Conservation (phyloP, 2,113 vertebrate genomes). For the Daboia siamensis region DNA sequence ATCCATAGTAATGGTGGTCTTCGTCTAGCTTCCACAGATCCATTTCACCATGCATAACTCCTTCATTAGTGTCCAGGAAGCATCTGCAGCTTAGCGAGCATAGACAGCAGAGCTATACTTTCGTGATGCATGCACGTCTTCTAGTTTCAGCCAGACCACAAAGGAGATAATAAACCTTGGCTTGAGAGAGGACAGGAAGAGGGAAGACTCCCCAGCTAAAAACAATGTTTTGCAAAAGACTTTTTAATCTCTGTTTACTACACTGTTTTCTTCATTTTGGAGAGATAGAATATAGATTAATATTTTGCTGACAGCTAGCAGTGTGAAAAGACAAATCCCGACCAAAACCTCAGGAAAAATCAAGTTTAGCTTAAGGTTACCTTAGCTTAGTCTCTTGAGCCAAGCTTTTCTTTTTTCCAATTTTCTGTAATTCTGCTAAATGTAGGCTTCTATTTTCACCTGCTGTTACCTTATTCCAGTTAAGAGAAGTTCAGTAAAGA, state of each 20-base stretch:
- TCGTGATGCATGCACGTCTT: too few species aligned
- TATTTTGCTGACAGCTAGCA: neutral
- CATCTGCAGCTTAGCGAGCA: neutral
- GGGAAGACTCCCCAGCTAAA: neutral
- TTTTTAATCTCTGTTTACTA: neutral
- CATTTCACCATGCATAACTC: neutral
- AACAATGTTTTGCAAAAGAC: neutral
- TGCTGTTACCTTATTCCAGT: neutral
- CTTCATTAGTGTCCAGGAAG: neutral
- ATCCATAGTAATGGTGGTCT: neutral
- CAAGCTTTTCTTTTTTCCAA: neutral
- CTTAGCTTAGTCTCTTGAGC: neutral
- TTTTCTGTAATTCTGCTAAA: constrained; percentile 4
- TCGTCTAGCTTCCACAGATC: neutral
- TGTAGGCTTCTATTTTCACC: neutral
- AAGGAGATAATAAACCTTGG: neutral
- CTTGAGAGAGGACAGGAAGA: neutral
- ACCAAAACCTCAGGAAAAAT: neutral
- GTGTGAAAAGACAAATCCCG: neutral
- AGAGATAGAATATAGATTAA: neutral
- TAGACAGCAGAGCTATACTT: neutral
- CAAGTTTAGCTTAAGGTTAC: neutral
- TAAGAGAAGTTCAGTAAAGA: neutral
- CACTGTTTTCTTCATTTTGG: rapidly evolving
- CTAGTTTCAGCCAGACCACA: neutral